Evolutionary conservation across 2,113 vertebrate genomes (phyloP).

Genomic region (Burhinus oedicnemus): DNA sequence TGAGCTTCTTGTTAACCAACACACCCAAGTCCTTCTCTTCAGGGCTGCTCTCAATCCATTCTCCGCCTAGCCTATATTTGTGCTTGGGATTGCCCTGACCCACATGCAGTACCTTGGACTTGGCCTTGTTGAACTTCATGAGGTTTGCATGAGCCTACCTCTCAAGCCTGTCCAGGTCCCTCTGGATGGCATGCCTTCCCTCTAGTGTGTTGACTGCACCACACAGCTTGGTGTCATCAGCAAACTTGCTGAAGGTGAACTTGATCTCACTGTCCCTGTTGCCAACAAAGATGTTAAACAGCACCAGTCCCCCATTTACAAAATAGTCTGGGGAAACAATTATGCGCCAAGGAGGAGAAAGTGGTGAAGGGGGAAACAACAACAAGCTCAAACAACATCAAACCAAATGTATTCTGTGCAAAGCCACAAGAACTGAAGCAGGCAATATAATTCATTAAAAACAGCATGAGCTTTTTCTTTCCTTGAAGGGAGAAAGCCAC

Average conservation of each 20-base stretch:
- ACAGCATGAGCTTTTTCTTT: not conserved
- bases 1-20: not conserved
- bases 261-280: not conserved
- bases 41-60: not conserved
- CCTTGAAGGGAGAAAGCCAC: not conserved
- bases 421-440: not conserved
- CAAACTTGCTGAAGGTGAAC: not conserved
- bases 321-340: conserved; percentile 8
- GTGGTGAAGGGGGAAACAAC: not conserved
- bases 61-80: not conserved
- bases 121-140: not conserved
- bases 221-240: not conserved
- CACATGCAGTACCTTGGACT: not conserved
- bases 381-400: not conserved
- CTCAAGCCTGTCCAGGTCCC: not conserved
- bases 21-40: not conserved
- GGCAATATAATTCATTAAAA: not conserved
- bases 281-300: not conserved
- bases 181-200: not conserved
- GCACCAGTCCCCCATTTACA: not conserved
- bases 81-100: not conserved
- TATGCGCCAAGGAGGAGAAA: not conserved
- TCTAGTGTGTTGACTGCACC: not conserved
- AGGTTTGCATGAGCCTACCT: not conserved
- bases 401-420: not conserved